phyloP scores from a whole-genome alignment of 1,140 invertebrate species.

The Parasteatoda tepidariorum region DNA sequence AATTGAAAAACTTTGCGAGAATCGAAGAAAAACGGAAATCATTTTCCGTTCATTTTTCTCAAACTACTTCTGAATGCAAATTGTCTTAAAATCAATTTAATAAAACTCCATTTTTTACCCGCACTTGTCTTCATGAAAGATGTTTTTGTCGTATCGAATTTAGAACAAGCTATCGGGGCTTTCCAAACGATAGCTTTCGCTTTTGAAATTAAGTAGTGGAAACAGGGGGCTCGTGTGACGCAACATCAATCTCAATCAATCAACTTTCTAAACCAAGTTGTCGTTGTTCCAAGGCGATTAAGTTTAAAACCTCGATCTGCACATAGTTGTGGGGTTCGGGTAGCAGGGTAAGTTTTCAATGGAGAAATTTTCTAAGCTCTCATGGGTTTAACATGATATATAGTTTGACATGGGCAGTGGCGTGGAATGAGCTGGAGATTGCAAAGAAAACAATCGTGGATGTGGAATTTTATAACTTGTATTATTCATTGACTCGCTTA shows the following conservation, averaged over 20 bases:
- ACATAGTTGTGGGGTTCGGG: not conserved
- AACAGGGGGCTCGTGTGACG: constrained; percentile 30
- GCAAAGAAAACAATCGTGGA: too few relatives aligned
- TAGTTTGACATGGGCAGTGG: not conserved
- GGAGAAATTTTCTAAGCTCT: not conserved
- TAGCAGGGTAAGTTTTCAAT: not conserved
- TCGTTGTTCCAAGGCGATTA: constrained; percentile 35
- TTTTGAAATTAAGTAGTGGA: constrained; percentile 53
- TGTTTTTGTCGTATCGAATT: constrained; percentile 19
- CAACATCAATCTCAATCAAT: constrained; percentile 51
- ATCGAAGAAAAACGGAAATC: too few relatives aligned
- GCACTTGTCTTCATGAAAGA: not conserved
- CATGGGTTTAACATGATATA: not conserved
- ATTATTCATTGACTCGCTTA: too few relatives aligned
- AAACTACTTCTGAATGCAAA: not conserved
- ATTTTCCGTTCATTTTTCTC: too few relatives aligned
- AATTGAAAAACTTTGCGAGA: too few relatives aligned
- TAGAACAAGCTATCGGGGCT: constrained; percentile 33
- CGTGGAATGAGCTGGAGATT: too few relatives aligned
- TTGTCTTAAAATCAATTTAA: not conserved
- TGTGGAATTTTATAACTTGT: too few relatives aligned
- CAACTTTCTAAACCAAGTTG: constrained; percentile 55
- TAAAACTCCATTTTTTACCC: not conserved
- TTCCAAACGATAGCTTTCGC: not conserved
- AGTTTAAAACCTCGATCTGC: not conserved